Evolutionary conservation across 2,888 invertebrate genomes (phyloP).

Genomic region (Cetonia aurata): DNA sequence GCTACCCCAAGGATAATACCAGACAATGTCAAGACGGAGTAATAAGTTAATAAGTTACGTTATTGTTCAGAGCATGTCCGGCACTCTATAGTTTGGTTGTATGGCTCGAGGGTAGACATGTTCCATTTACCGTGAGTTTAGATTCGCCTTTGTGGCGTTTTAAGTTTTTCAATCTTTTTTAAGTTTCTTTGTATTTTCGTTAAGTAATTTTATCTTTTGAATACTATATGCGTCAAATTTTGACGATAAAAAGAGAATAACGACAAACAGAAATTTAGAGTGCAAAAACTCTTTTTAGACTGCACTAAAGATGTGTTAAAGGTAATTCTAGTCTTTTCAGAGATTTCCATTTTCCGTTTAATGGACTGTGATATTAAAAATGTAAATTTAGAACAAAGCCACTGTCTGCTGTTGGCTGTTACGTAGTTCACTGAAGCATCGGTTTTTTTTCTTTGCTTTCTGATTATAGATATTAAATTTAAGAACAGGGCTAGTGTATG

Average conservation of each 20-base stretch:
- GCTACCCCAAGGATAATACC: background rate
- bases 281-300: background rate
- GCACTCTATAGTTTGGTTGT: conserved; percentile 19
- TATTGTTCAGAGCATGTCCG: conserved; percentile 29
- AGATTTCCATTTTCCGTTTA: conserved; percentile 2
- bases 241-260: no score
- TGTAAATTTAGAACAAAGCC: background rate
- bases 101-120: conserved; percentile 33
- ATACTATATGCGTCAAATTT: background rate
- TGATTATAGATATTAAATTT: no score
- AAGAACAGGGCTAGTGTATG: no score
- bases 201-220: no score
- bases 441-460: no score
- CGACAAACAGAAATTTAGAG: no score
- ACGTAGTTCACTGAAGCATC: no score
- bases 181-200: no score
- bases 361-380: conserved; percentile 19
- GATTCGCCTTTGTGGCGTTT: conserved; percentile 16
- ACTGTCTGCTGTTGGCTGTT: no score
- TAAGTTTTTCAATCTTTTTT: no score
- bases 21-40: conserved; percentile 14
- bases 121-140: conserved; percentile 35
- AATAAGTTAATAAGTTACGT: conserved; percentile 41
- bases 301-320: conserved; percentile 13
- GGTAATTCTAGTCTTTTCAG: background rate